phyloP scores from a whole-genome alignment of 2,113 vertebrate species.

The Cacatua alba region DNA sequence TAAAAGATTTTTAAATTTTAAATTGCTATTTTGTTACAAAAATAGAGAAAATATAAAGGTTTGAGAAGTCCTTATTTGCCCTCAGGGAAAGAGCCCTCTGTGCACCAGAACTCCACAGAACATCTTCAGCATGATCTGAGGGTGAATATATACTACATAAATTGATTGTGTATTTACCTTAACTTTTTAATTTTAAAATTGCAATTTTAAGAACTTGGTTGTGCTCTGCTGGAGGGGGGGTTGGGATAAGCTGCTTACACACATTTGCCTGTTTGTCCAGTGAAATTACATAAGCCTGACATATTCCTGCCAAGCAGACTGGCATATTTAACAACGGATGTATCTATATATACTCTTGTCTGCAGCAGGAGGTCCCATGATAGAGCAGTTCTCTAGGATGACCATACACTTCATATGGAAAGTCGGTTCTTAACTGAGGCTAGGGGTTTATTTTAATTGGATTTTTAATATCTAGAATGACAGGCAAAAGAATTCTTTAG shows the following conservation, averaged over 20 bases:
- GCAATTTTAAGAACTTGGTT: slow-evolving; percentile 79
- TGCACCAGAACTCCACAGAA: slow-evolving; percentile 84
- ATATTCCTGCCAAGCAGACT: slow-evolving; percentile 63
- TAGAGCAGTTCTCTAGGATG: slow-evolving; percentile 55
- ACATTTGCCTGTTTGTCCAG: slow-evolving; percentile 78
- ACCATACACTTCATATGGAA: slow-evolving; percentile 27
- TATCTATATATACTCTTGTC: slow-evolving; percentile 55
- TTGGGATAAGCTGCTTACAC: slow-evolving; percentile 79
- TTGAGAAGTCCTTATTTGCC: slow-evolving; percentile 82
- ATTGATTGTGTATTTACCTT: slow-evolving; percentile 84
- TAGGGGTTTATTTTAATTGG: slow-evolving; percentile 8
- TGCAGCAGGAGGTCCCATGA: slow-evolving; percentile 73
- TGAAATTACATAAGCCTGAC: slow-evolving; percentile 71
- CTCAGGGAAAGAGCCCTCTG: slow-evolving; percentile 88
- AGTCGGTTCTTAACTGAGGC: slow-evolving; percentile 59
- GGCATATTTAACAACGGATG: slow-evolving; percentile 51
- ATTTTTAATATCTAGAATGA: slow-evolving; percentile 31
- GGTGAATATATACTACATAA: slow-evolving; percentile 83
- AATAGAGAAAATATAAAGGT: slow-evolving; percentile 83
- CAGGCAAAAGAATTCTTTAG: slow-evolving; percentile 16
- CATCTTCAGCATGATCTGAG: slow-evolving; percentile 82
- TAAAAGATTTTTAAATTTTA: slow-evolving; percentile 83
- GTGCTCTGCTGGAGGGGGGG: slow-evolving; percentile 80
- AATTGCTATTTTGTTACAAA: slow-evolving; percentile 86
- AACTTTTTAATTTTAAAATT: slow-evolving; percentile 85